A percentile compares a stretch with the other conserved stretches of the same genome.
Conservation (phyloP, 2,113 vertebrate genomes). For the Petroica traversi region DNA sequence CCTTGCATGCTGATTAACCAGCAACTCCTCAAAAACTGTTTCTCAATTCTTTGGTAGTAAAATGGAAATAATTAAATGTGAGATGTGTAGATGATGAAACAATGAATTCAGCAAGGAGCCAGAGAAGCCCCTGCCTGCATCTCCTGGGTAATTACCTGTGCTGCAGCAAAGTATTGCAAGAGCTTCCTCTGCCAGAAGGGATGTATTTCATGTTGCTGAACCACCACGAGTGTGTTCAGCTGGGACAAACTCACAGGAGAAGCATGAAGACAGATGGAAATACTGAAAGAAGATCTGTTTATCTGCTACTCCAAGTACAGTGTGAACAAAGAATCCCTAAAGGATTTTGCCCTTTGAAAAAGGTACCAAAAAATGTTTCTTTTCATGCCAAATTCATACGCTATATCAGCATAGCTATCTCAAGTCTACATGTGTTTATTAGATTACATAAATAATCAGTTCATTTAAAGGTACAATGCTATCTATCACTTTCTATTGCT, state of each 20-base stretch:
- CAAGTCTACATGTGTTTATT: background rate
- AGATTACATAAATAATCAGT: background rate
- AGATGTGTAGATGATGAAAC: background rate
- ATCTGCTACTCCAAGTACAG: background rate
- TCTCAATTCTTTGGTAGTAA: background rate
- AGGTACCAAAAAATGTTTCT: background rate
- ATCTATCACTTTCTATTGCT: background rate
- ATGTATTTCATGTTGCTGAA: background rate
- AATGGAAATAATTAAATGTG: constrained; percentile 28
- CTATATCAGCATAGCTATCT: background rate
- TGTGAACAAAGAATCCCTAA: background rate
- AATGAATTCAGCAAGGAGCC: constrained; percentile 1
- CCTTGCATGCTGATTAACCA: background rate
- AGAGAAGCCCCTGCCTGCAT: background rate
- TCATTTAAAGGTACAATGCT: background rate
- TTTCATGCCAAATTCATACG: background rate
- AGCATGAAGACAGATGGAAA: background rate
- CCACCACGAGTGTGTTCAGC: background rate
- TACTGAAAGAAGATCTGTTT: background rate
- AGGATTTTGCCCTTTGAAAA: background rate
- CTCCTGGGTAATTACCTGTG: background rate
- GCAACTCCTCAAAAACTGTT: background rate
- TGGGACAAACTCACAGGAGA: background rate
- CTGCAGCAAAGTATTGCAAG: background rate
- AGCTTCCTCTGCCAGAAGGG: background rate